Evolutionary conservation across 2,888 invertebrate species (phyloP), one percentile per base, ranked within the genome.

Genomic region (Elysia crispata): DNA sequence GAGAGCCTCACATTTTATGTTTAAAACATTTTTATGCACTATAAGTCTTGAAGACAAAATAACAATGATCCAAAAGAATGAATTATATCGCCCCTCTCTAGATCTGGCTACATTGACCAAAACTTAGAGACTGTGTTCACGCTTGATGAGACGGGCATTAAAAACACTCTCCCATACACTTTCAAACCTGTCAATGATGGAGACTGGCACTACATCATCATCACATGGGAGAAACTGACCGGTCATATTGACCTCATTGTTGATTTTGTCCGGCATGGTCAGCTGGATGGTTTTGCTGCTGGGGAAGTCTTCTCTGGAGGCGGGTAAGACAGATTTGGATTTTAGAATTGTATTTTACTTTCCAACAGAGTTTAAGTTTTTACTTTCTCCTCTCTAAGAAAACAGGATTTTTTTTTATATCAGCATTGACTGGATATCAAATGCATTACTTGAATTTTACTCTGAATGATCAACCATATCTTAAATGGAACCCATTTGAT

Each of bases 151-250:
- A 11, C 54, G 1, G 80, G 80, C n/a, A 30, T 80, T 72, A n/a
- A 64, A 1, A 31, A 66, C 33, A 66, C 54, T 41, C 74, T 81
- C 1, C 28, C 69, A 8, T 75, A 75, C 49, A 1, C 11, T 18
- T 67, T 60, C n/a, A 72, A 77, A 60, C 81, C 79, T 30, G 64
- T 81, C 66, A 81, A 81, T 28, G 81, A 81, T 54, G 81, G 81
- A 6, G 31, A 76, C 60, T 81, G 81, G 81, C 81, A 81, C 60
- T 33, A 76, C 28, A 25, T 81, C 0, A 69, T 76, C 6, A 41
- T 79, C 30, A 76, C 79, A 23, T 81, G 81, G 81, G 41, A 72
- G 31, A 79, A 76, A 25, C 41, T n/a, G 1, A 67, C 81, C 0
- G 79, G 76, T 20, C 62, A 76, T 20, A 41, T 81, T 28, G 76